Evolutionary conservation across 2,797 vertebrate genomes (phyloP).

Genomic region (Dermochelys coriacea): DNA sequence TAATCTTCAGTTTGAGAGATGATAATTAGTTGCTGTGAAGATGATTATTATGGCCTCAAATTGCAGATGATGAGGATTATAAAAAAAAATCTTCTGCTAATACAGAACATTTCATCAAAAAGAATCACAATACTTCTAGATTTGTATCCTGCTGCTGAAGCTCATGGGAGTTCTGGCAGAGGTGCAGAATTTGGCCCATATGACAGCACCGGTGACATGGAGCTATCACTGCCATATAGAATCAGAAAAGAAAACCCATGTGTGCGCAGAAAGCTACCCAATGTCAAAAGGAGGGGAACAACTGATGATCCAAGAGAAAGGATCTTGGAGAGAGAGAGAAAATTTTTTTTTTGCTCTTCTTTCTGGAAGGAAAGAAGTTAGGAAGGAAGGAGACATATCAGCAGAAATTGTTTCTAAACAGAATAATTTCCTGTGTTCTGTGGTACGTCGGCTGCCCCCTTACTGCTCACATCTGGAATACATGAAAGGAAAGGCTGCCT

Average conservation of each 20-base stretch:
- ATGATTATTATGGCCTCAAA: not conserved
- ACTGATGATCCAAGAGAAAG: not conserved
- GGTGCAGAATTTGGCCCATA: not conserved
- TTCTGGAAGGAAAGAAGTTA: not conserved
- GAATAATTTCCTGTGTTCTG: not conserved
- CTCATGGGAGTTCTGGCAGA: not conserved
- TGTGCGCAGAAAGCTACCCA: not conserved
- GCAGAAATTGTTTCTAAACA: not conserved
- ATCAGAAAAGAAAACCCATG: not conserved
- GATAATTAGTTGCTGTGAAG: not conserved
- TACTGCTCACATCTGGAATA: not conserved
- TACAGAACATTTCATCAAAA: not conserved
- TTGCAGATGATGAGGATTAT: not conserved
- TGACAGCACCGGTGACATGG: not conserved
- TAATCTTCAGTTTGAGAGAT: slow-evolving; percentile 1
- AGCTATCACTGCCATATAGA: fast-evolving
- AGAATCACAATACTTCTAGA: slow-evolving; percentile 6
- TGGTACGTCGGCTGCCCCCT: not conserved
- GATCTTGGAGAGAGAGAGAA: not conserved
- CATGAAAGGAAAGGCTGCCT: not conserved
- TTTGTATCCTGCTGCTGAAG: not conserved
- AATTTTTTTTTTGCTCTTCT: too few species aligned
- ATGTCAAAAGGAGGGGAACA: not conserved
- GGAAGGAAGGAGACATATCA: not conserved
- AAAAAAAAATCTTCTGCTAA: not conserved